phyloP scores from a whole-genome alignment of 2,797 vertebrate genomes.

The Helostoma temminkii region DNA sequence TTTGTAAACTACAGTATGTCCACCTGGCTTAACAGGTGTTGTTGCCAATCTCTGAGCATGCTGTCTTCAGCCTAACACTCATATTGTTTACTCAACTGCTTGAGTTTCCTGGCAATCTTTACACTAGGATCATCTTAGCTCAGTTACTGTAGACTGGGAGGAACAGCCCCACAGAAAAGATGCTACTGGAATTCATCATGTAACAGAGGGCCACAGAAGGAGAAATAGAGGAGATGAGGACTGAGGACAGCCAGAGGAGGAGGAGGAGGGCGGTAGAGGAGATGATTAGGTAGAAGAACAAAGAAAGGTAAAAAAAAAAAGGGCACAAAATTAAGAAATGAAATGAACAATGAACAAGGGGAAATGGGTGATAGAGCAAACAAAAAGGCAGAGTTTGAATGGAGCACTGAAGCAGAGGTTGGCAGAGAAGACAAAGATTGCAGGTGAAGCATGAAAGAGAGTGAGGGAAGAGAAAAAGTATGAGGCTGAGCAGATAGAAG shows the following conservation, averaged over 20 bases:
- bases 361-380: conserved; percentile 15
- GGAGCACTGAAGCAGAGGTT: too few species aligned
- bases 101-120: conserved; percentile 8
- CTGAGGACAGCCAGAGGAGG: background rate
- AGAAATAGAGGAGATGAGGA: conserved; percentile 12
- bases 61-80: conserved; percentile 32
- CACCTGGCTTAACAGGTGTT: conserved; percentile 64
- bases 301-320: conserved; percentile 17
- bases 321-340: conserved; percentile 9
- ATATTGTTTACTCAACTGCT: conserved; percentile 41
- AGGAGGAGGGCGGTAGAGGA: background rate
- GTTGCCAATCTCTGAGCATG: conserved; percentile 31
- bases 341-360: conserved; percentile 32
- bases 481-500: conserved; percentile 21
- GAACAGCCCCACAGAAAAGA: conserved; percentile 28
- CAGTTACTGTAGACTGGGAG: conserved; percentile 23
- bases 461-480: conserved; percentile 15
- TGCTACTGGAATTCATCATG: conserved; percentile 22
- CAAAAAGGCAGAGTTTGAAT: background rate
- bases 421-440: conserved; percentile 26
- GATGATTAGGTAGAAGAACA: background rate
- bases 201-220: conserved; percentile 7
- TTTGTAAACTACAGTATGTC: conserved; percentile 1
- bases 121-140: conserved; percentile 12
- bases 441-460: conserved; percentile 42